phyloP scores from a whole-genome alignment of 1,140 invertebrate genomes.

The Brachionus plicatilis region DNA sequence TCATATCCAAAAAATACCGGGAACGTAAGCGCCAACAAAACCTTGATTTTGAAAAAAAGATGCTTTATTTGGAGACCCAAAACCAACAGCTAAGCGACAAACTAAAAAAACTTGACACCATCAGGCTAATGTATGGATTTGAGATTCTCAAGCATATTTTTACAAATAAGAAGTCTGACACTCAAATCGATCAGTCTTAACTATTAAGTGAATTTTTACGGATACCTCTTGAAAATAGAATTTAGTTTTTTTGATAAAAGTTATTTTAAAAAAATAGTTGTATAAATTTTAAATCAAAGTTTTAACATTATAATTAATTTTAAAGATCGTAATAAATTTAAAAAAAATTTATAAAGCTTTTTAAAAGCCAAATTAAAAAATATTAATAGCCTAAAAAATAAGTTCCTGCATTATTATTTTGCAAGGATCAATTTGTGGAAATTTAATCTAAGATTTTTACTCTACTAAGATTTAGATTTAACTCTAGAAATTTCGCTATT shows the following conservation, averaged over 20 bases:
- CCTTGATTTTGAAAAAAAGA: not conserved
- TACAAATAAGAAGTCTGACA: not conserved
- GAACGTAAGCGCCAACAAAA: not conserved
- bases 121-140: not conserved
- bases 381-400: no score
- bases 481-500: not conserved
- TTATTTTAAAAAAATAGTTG: not conserved
- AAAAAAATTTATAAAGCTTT: no score
- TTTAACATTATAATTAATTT: not conserved
- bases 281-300: not conserved
- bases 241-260: not conserved
- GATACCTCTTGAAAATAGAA: not conserved
- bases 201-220: not conserved
- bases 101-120: not conserved
- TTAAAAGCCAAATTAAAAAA: no score
- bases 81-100: not conserved
- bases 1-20: slow-evolving; percentile 14
- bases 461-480: no score
- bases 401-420: no score
- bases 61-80: not conserved
- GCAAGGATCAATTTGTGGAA: no score
- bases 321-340: not conserved
- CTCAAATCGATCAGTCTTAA: not conserved
- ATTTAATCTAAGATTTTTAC: no score
- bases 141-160: not conserved